phyloP scores from a whole-genome alignment of 2,888 invertebrate genomes.

The Lamellibrachia columna region DNA sequence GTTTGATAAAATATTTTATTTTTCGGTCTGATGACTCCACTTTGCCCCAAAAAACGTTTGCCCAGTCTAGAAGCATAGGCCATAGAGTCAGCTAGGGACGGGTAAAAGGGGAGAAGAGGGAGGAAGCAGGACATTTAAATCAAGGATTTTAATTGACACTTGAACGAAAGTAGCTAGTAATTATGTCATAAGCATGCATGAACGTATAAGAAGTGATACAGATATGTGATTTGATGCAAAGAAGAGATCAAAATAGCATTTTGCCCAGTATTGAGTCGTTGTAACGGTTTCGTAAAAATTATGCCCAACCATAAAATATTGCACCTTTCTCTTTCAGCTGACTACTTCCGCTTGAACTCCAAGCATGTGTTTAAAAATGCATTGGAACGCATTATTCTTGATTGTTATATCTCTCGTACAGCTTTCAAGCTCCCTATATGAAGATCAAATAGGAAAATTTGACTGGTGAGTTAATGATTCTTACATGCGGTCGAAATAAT shows the following conservation, averaged over 20 bases:
- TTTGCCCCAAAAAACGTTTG: too few species aligned
- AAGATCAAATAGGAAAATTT: conserved; percentile 41
- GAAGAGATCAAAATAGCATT: not conserved
- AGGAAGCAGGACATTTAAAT: not conserved
- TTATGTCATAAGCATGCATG: not conserved
- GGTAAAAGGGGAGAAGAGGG: not conserved
- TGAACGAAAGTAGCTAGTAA: not conserved
- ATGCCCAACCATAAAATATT: not conserved
- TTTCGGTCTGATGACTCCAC: too few species aligned
- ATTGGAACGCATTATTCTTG: conserved; percentile 5
- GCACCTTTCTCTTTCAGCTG: not conserved
- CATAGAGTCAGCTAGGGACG: too few species aligned
- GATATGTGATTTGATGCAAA: not conserved
- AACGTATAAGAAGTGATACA: not conserved
- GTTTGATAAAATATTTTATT: too few species aligned
- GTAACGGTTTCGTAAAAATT: not conserved
- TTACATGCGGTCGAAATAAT: not conserved
- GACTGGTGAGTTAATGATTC: conserved; percentile 35
- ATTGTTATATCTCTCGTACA: conserved; percentile 17
- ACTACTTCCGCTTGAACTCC: conserved; percentile 11
- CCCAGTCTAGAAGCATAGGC: too few species aligned
- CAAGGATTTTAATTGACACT: not conserved
- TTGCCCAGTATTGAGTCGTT: not conserved
- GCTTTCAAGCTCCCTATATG: conserved; percentile 30
- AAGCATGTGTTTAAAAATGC: conserved; percentile 16